Evolutionary conservation across 2,797 vertebrate genomes (phyloP).

Genomic region (Gymnothorax javanicus): DNA sequence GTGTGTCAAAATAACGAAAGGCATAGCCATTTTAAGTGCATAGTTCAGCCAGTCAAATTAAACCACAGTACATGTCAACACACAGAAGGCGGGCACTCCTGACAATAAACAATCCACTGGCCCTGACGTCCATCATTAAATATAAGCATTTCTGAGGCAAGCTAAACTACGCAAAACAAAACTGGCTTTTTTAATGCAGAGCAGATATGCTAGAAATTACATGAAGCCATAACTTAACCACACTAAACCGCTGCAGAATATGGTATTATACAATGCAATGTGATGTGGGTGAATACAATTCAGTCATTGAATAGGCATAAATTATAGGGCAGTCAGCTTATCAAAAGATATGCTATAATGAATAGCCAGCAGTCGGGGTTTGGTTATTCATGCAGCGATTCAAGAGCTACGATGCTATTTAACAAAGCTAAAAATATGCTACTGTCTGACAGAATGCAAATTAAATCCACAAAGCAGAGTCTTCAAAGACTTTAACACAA

Average conservation of each 20-base stretch:
- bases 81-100: not conserved
- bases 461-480: conserved; percentile 17
- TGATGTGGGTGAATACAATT: not conserved
- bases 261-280: not conserved
- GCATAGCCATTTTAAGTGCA: too few species aligned
- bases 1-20: too few species aligned
- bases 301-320: not conserved
- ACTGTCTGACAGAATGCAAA: not conserved
- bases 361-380: not conserved
- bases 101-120: not conserved
- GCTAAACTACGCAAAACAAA: not conserved
- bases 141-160: not conserved
- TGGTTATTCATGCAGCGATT: not conserved
- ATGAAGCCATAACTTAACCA: not conserved
- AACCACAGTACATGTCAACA: not conserved
- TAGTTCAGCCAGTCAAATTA: not conserved
- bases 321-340: not conserved
- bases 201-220: not conserved
- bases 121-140: not conserved
- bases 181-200: not conserved
- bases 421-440: not conserved
- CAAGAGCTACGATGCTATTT: conserved; percentile 10
- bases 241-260: not conserved
- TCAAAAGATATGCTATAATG: not conserved
- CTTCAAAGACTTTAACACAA: conserved; percentile 14